Conservation (phyloP, 2,888 invertebrate genomes). For the Thysanoteuthis rhombus region DNA sequence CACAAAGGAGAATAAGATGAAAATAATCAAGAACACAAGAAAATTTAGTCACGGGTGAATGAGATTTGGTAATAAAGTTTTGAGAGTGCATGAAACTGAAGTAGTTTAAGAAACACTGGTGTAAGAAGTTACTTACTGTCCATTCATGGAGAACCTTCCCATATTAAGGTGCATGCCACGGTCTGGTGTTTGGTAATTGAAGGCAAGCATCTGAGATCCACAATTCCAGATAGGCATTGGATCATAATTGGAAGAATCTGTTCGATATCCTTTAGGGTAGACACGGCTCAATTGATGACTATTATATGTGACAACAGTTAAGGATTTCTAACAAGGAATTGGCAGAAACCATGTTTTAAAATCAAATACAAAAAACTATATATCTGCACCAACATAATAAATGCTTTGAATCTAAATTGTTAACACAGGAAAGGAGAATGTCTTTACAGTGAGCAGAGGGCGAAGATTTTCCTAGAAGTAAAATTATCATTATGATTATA, state of each 20-base stretch:
- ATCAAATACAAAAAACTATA: neutral
- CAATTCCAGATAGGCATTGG: slow-evolving; percentile 94
- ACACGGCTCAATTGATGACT: slow-evolving; percentile 85
- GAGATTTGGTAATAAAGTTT: too few relatives aligned
- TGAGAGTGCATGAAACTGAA: too few relatives aligned
- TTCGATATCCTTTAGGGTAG: slow-evolving; percentile 87
- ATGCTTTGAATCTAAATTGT: neutral
- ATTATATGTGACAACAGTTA: slow-evolving; percentile 53
- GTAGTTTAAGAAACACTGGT: too few relatives aligned
- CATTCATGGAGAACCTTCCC: slow-evolving; percentile 91
- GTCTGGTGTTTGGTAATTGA: slow-evolving; percentile 97
- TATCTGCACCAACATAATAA: neutral
- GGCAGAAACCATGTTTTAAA: neutral
- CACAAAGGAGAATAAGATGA: too few relatives aligned
- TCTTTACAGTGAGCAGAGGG: too few relatives aligned
- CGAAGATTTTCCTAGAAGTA: too few relatives aligned
- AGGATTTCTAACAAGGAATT: slow-evolving; percentile 38
- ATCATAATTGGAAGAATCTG: slow-evolving; percentile 97
- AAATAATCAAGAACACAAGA: too few relatives aligned
- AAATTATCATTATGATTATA: too few relatives aligned
- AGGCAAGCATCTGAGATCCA: slow-evolving; percentile 95
- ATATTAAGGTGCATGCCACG: slow-evolving; percentile 96
- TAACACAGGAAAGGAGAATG: too few relatives aligned
- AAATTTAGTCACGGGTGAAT: too few relatives aligned
- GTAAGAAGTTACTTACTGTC: slow-evolving; percentile 67